Evolutionary conservation across 2,113 vertebrate species (phyloP), one percentile per base, ranked within the genome.

Genomic region (Trachemys scripta): DNA sequence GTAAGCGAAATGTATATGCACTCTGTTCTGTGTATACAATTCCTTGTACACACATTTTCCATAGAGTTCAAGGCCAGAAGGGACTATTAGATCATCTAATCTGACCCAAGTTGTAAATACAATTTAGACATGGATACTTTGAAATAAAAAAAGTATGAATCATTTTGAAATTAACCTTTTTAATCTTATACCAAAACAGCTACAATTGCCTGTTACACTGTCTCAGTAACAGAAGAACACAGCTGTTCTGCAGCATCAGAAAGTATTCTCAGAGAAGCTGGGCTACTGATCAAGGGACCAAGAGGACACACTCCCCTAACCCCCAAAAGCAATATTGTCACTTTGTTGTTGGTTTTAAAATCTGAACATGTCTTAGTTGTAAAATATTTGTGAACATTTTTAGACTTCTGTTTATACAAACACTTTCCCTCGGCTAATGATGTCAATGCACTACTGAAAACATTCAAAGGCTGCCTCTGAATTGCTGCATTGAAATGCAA

Each of bases 321-420:
- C 11, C 12, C 25, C 75, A 19, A 27, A 90, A 76, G 76, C 51
- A 80, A 12, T n/a, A 10, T 1, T 4, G 59, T 84, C 84, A 49
- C 69, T 90, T 89, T 16, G 59, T 27, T 92, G 16, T 8, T 69
- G 42, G 35, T 12, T 85, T 91, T 75, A 82, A 45, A 76, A 76
- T 47, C 83, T 45, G 78, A 79, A 4, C 2, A 16, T 72, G 47
- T 82, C 50, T 79, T 6, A 8, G 11, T 9, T 10, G 42, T 38
- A 79, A 69, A 31, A 92, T 89, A 90, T 93, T 80, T 62, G 35
- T 38, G 87, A n/a, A 51, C 4, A 90, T 78, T 96, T 95, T 56
- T 3, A 87, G 90, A 79, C 84, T 42, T 76, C 31, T 76, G 22
- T 87, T 80, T 80, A 89, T 85, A 49, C 80, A 87, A 94, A 90